Conservation (phyloP, 2,888 invertebrate genomes). For the Willowsia nigromaculata region DNA sequence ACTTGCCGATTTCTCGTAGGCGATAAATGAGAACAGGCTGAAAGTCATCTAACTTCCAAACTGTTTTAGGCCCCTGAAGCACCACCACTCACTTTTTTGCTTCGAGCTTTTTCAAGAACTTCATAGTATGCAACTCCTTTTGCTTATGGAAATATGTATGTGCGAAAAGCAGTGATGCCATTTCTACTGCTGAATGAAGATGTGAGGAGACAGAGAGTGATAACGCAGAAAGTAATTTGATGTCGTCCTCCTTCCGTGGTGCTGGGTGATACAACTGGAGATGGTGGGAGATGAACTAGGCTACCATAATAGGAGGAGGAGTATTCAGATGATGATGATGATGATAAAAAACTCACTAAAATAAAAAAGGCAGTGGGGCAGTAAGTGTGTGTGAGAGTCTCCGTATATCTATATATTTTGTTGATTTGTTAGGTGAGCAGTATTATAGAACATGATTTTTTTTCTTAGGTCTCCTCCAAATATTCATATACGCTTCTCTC, state of each 20-base stretch:
- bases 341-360: background rate
- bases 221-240: background rate
- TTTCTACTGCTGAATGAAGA: background rate
- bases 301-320: background rate
- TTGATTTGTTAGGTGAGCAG: background rate
- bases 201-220: background rate
- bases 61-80: too few relatives aligned
- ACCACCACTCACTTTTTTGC: too few relatives aligned
- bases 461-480: background rate
- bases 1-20: too few relatives aligned
- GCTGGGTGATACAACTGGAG: background rate
- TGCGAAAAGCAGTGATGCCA: too few relatives aligned
- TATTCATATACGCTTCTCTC: background rate
- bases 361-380: constrained; percentile 19
- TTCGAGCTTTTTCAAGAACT: too few relatives aligned
- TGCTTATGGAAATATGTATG: too few relatives aligned
- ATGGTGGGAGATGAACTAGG: background rate
- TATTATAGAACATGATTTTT: background rate
- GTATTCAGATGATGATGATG: background rate
- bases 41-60: too few relatives aligned
- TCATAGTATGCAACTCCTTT: too few relatives aligned
- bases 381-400: background rate
- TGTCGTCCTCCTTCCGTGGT: background rate
- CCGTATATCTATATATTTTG: background rate
- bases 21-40: too few relatives aligned